Conservation (phyloP, 2,113 vertebrate genomes). For the Calonectris borealis region DNA sequence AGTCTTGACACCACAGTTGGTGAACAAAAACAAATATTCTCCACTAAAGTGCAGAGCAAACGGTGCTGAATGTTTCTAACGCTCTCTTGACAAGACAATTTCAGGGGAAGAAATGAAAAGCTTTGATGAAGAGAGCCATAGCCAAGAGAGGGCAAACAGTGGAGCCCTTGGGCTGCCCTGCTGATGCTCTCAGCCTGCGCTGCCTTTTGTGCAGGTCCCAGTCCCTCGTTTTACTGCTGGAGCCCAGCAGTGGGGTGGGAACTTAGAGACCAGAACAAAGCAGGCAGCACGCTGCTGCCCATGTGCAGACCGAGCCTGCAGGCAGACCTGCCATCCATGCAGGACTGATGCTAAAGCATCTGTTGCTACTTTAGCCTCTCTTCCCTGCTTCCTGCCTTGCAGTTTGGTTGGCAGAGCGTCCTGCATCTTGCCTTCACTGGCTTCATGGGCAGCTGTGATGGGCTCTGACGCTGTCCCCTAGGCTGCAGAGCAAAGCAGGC, state of each 20-base stretch:
- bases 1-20: not conserved
- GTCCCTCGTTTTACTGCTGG: not conserved
- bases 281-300: not conserved
- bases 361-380: not conserved
- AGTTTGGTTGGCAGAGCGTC: not conserved
- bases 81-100: not conserved
- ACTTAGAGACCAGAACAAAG: not conserved
- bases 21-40: not conserved
- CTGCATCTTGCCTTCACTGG: not conserved
- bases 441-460: not conserved
- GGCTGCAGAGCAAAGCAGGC: not conserved
- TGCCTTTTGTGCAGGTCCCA: not conserved
- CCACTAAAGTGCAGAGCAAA: not conserved
- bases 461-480: not conserved
- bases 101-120: not conserved
- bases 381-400: not conserved
- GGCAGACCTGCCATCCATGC: not conserved
- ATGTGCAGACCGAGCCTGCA: fast-evolving
- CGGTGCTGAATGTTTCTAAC: not conserved
- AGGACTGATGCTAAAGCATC: not conserved
- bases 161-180: not conserved
- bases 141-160: not conserved
- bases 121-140: not conserved
- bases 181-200: not conserved
- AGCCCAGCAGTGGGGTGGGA: not conserved